phyloP scores from a whole-genome alignment of 2,797 vertebrate species.

The Varecia variegata region DNA sequence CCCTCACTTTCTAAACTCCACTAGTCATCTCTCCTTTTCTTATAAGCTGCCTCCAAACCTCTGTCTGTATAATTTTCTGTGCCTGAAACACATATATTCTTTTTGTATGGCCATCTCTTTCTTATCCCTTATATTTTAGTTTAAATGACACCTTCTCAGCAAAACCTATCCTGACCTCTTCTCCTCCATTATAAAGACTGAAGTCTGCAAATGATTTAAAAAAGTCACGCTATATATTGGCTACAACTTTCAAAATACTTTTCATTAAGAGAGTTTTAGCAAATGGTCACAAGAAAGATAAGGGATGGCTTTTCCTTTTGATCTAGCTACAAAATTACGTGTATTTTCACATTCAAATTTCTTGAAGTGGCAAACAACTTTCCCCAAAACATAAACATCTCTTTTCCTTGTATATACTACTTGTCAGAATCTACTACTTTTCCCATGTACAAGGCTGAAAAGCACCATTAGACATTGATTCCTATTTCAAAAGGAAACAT shows the following conservation, averaged over 20 bases:
- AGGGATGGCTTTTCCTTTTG: slow-evolving; percentile 3
- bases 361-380: background rate
- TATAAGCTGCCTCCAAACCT: background rate
- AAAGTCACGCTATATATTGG: background rate
- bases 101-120: background rate
- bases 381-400: slow-evolving; percentile 16
- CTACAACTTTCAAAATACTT: background rate
- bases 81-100: background rate
- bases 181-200: background rate
- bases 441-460: background rate
- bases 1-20: background rate
- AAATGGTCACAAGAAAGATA: slow-evolving; percentile 6
- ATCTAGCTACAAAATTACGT: slow-evolving; percentile 31
- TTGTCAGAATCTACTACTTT: slow-evolving; percentile 19
- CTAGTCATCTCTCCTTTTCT: background rate
- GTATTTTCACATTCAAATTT: background rate
- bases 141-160: slow-evolving; percentile 23
- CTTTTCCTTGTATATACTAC: background rate
- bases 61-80: slow-evolving; percentile 34
- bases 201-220: slow-evolving; percentile 17
- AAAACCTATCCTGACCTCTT: background rate
- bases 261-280: background rate
- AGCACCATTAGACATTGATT: background rate
- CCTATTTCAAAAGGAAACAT: slow-evolving; percentile 4
- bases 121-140: slow-evolving; percentile 22